Evolutionary conservation across 2,888 invertebrate genomes (phyloP).

Genomic region (Pharmacophagus antenor): DNA sequence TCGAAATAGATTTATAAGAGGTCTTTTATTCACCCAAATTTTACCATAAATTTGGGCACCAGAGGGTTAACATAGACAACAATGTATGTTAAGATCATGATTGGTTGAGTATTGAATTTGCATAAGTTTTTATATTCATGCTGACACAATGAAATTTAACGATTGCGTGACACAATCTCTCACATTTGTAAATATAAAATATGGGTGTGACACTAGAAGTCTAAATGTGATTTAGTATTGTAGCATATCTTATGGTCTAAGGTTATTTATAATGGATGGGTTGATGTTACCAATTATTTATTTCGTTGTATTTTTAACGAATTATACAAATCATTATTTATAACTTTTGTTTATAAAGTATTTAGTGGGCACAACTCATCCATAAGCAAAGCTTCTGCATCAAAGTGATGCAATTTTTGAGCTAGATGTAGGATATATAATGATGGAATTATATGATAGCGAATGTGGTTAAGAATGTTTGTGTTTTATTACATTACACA

Average conservation of each 20-base stretch:
- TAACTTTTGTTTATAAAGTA: constrained; percentile 29
- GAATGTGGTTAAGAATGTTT: constrained; percentile 31
- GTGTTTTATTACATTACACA: constrained; percentile 21
- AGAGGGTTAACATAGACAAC: no score
- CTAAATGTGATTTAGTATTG: constrained; percentile 57
- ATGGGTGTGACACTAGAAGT: constrained; percentile 45
- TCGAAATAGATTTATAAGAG: no score
- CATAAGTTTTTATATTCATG: constrained; percentile 31
- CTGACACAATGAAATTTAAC: constrained; percentile 28
- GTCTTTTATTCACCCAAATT: no score
- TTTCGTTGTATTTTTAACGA: constrained; percentile 30
- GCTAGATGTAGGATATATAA: constrained; percentile 46
- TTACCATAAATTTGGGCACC: no score
- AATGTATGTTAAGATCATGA: constrained; percentile 30
- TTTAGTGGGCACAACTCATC: constrained; percentile 55
- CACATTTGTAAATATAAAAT: constrained; percentile 41
- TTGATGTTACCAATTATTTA: constrained; percentile 46
- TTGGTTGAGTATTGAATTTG: constrained; percentile 45
- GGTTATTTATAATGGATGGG: constrained; percentile 49
- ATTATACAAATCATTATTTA: constrained; percentile 29
- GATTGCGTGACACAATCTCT: constrained; percentile 35
- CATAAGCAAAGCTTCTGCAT: constrained; percentile 45
- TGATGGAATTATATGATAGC: constrained; percentile 39
- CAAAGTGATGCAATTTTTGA: constrained; percentile 58
- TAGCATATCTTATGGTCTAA: constrained; percentile 54